Evolutionary conservation across 2,113 vertebrate genomes (phyloP).

Genomic region (Zapus hudsonius): DNA sequence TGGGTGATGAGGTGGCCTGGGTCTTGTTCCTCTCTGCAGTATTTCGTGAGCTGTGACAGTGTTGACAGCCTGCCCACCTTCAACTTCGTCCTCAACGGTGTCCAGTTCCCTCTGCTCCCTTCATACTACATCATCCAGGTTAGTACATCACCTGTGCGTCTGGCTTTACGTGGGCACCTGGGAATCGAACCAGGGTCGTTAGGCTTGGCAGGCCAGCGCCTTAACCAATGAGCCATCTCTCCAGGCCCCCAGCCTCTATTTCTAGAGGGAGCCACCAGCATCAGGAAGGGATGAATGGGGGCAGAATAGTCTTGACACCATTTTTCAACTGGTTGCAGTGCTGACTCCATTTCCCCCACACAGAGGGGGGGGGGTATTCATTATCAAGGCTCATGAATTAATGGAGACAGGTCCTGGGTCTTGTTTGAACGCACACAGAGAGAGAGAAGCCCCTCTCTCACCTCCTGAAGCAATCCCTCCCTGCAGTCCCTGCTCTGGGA

Average conservation of each 20-base stretch:
- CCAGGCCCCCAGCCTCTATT: no score
- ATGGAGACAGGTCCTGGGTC: neutral
- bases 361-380: neutral
- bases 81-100: slow-evolving; percentile 80
- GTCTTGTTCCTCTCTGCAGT: slow-evolving; percentile 68
- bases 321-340: neutral
- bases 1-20: no score
- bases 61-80: slow-evolving; percentile 81
- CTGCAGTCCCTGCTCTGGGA: neutral
- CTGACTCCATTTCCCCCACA: neutral
- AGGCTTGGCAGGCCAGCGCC: neutral
- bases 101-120: slow-evolving; percentile 69
- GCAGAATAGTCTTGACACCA: neutral
- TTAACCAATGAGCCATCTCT: no score
- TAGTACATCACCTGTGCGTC: no score
- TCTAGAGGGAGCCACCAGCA: neutral
- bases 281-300: neutral
- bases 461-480: no score
- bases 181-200: no score
- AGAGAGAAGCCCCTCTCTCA: neutral
- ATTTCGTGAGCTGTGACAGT: slow-evolving; percentile 73
- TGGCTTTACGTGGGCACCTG: no score
- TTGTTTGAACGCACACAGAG: neutral
- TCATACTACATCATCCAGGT: slow-evolving; percentile 77
- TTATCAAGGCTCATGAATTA: neutral